Evolutionary conservation across 2,113 vertebrate genomes (phyloP).

Genomic region (Caranx ignobilis): DNA sequence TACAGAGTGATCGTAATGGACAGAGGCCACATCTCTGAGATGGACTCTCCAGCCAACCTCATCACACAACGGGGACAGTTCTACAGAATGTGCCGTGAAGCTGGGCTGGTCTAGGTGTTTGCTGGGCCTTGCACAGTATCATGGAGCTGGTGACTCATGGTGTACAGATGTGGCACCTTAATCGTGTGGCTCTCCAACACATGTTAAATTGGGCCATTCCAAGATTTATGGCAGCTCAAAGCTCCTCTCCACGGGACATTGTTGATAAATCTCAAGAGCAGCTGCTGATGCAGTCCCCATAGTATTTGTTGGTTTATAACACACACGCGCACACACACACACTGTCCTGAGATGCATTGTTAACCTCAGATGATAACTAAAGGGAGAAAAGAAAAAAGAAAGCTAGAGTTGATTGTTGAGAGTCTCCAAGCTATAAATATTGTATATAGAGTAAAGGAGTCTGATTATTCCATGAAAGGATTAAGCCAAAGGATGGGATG

Average conservation of each 20-base stretch:
- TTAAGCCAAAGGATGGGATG: constrained; percentile 59
- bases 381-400: constrained; percentile 41
- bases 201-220: constrained; percentile 52
- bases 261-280: constrained; percentile 65
- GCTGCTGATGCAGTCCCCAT: constrained; percentile 44
- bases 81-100: constrained; percentile 92
- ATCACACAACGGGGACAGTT: constrained; percentile 91
- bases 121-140: neutral
- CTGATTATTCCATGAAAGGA: constrained; percentile 57
- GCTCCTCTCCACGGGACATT: constrained; percentile 57
- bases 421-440: constrained; percentile 59
- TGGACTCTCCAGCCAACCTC: constrained; percentile 89
- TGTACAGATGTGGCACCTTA: constrained; percentile 56
- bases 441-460: constrained; percentile 58
- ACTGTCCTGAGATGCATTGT: constrained; percentile 46
- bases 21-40: constrained; percentile 89
- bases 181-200: constrained; percentile 57
- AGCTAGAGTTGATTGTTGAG: constrained; percentile 49
- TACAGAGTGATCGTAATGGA: constrained; percentile 95
- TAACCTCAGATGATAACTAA: constrained; percentile 43
- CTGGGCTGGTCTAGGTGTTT: constrained; percentile 85
- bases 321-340: constrained; percentile 46
- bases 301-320: constrained; percentile 45
- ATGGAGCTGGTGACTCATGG: constrained; percentile 36
- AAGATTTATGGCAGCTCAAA: constrained; percentile 74